Percentiles rank a stretch among this genome's conserved stretches.
phyloP scores from a whole-genome alignment of 2,113 vertebrate species.

The Crypturellus undulatus region DNA sequence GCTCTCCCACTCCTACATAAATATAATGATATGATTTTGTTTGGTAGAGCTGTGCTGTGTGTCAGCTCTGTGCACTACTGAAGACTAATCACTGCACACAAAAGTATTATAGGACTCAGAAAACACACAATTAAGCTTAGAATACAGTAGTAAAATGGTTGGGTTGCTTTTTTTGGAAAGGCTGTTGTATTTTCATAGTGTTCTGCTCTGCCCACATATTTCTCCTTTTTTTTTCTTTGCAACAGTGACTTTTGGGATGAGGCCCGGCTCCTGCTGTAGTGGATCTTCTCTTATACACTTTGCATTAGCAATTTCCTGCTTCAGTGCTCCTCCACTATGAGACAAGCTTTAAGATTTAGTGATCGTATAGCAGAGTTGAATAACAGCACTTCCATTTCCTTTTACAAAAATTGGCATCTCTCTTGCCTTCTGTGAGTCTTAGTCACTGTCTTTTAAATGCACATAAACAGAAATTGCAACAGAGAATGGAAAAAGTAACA shows the following conservation, averaged over 20 bases:
- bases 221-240: conserved; percentile 27
- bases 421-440: conserved; percentile 7
- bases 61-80: not conserved
- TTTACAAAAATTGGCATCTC: conserved; percentile 67
- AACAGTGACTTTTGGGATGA: conserved; percentile 30
- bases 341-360: conserved; percentile 72
- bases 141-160: not conserved
- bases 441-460: conserved; percentile 22
- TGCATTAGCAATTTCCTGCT: conserved; percentile 80
- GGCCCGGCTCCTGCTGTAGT: conserved; percentile 32
- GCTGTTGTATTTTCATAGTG: not conserved
- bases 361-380: conserved; percentile 59
- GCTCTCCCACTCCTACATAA: not conserved
- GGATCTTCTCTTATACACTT: conserved; percentile 63
- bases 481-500: not conserved
- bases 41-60: not conserved
- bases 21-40: not conserved
- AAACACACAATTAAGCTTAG: not conserved
- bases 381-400: conserved; percentile 70
- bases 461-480: conserved; percentile 1
- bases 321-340: conserved; percentile 73
- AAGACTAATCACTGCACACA: not conserved
- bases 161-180: not conserved
- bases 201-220: not conserved
- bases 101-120: not conserved